Evolutionary conservation across 2,888 invertebrate species (phyloP).

Genomic region (Pristionchus arcanus): DNA sequence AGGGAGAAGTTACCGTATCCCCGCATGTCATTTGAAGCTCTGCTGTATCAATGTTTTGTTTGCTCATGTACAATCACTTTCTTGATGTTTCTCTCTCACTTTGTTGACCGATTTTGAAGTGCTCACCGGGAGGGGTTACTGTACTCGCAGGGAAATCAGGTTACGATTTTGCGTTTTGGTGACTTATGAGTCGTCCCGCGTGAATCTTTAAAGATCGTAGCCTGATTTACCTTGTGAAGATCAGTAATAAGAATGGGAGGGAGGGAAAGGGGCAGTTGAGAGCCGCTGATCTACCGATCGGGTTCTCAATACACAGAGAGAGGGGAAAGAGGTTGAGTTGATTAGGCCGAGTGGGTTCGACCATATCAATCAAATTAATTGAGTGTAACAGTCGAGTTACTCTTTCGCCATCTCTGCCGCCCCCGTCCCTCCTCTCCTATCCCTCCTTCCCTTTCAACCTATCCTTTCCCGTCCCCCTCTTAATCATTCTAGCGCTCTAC

Average conservation of each 20-base stretch:
- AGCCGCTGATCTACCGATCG: not conserved
- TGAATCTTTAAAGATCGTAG: no score
- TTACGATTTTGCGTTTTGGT: not conserved
- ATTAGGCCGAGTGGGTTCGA: conserved; percentile 23
- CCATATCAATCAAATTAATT: conserved; percentile 25
- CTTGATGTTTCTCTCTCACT: not conserved
- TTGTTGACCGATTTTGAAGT: not conserved
- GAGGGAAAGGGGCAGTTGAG: not conserved
- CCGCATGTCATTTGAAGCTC: not conserved
- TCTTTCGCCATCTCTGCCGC: not conserved
- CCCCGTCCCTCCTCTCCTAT: not conserved
- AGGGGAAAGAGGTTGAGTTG: not conserved
- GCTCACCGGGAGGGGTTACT: not conserved
- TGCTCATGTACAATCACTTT: conserved; percentile 36
- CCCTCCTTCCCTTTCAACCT: not conserved
- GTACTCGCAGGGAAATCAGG: no score
- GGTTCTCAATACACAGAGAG: not conserved
- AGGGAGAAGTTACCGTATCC: not conserved
- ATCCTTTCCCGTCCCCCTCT: not conserved
- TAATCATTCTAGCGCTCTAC: not conserved
- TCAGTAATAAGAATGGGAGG: not conserved
- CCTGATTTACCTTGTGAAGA: no score
- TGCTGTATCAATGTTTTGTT: not conserved
- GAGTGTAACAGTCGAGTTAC: conserved; percentile 35
- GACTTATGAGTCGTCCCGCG: no score